Percentiles rank a stretch among this genome's conserved stretches.
phyloP scores from a whole-genome alignment of 2,888 invertebrate genomes.

The Beris chalybata region DNA sequence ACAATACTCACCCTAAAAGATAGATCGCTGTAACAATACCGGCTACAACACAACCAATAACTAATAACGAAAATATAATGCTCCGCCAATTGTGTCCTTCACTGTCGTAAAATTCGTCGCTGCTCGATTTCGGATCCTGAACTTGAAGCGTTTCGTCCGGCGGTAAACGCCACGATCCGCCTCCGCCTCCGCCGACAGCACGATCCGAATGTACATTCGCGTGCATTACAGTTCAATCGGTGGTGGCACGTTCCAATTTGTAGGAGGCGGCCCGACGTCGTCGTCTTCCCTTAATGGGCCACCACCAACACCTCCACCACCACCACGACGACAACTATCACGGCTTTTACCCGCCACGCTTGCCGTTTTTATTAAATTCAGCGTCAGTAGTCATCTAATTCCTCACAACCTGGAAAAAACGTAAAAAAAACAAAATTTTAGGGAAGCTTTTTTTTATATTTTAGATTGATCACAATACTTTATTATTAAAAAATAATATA shows the following conservation, averaged over 20 bases:
- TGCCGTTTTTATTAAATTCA: constrained; percentile 55
- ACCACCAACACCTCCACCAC: constrained; percentile 37
- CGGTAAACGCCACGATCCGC: constrained; percentile 84
- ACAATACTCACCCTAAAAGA: constrained; percentile 70
- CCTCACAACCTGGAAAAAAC: background rate
- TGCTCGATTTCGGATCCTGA: constrained; percentile 83
- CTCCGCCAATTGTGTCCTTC: constrained; percentile 90
- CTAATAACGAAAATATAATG: constrained; percentile 82
- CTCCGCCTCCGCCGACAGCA: constrained; percentile 60
- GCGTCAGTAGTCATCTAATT: constrained; percentile 41
- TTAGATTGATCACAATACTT: too few species aligned
- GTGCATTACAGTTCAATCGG: constrained; percentile 66
- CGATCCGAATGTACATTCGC: constrained; percentile 86
- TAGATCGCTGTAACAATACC: constrained; percentile 88
- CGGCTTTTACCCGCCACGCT: constrained; percentile 59
- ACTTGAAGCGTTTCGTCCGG: constrained; percentile 91
- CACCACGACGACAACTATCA: constrained; percentile 36
- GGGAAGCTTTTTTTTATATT: too few species aligned
- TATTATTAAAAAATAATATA: too few species aligned
- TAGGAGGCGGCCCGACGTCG: constrained; percentile 55
- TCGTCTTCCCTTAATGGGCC: constrained; percentile 45
- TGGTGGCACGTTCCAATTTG: constrained; percentile 32
- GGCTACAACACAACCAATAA: constrained; percentile 83
- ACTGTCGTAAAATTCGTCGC: constrained; percentile 74
- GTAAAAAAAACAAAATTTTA: too few species aligned